A percentile compares a stretch with the other conserved stretches of the same genome.
phyloP scores from a whole-genome alignment of 2,797 vertebrate genomes.

The Astyanax mexicanus region DNA sequence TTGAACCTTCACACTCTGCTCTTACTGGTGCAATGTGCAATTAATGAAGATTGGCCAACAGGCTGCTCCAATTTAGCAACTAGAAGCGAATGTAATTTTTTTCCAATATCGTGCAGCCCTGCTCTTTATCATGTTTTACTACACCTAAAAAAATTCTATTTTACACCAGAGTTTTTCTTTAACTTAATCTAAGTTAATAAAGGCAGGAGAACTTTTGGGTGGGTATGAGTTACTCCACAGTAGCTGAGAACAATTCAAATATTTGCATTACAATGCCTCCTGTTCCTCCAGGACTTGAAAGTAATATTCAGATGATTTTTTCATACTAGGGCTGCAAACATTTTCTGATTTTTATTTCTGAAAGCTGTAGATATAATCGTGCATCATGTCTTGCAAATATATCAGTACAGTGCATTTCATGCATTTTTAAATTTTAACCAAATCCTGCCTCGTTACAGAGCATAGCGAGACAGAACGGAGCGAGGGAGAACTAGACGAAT shows the following conservation, averaged over 20 bases:
- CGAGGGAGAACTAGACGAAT: neutral
- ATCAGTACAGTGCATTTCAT: neutral
- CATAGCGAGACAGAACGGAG: neutral
- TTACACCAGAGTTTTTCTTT: too few species aligned
- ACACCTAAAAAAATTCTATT: too few species aligned
- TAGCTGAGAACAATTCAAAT: neutral
- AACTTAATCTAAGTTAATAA: neutral
- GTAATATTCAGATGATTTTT: neutral
- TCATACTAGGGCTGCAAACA: neutral
- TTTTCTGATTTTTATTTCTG: neutral
- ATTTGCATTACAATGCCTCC: neutral
- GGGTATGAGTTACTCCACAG: neutral
- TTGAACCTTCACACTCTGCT: too few species aligned
- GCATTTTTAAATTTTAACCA: neutral
- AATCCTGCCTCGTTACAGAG: neutral
- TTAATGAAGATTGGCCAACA: too few species aligned
- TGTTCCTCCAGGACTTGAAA: constrained; percentile 8
- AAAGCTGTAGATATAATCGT: neutral
- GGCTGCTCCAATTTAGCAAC: too few species aligned
- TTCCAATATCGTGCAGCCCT: too few species aligned
- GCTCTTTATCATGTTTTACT: too few species aligned
- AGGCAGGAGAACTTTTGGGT: neutral
- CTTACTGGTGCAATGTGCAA: too few species aligned
- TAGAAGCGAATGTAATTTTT: too few species aligned
- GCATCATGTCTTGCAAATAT: neutral